These are phyloP conservation scores for Podarcis muralis DNA, from an alignment of 2,113 vertebrate species.

Conservation along the genomic window DNA sequence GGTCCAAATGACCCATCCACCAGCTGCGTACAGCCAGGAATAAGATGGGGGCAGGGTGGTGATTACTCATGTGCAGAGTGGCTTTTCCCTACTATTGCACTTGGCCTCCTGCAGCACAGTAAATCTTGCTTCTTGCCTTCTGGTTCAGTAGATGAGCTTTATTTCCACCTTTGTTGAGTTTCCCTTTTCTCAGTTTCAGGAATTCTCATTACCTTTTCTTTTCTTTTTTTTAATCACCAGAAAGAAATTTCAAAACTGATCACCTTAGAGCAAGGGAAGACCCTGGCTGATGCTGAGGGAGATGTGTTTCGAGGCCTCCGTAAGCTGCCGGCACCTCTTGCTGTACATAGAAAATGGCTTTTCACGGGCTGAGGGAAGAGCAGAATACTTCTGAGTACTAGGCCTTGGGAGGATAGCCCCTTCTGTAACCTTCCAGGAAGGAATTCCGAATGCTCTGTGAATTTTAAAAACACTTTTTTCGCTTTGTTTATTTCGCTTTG, in stretches of 20 bases:
- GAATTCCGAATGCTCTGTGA: conserved; percentile 20
- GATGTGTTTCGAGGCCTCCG: conserved; percentile 97
- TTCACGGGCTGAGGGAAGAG: conserved; percentile 50
- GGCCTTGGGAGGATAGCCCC: neutral
- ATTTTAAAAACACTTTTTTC: conserved; percentile 10
- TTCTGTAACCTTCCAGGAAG: conserved; percentile 6
- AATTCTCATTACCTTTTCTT: conserved; percentile 46
- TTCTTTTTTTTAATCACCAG: conserved; percentile 74
- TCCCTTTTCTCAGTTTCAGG: neutral
- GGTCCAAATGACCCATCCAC: neutral
- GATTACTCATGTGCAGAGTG: neutral
- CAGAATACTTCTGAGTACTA: conserved; percentile 10
- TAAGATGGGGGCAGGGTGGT: neutral
- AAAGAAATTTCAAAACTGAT: conserved; percentile 94
- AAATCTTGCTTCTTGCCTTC: neutral
- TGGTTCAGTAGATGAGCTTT: neutral
- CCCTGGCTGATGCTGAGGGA: conserved; percentile 95
- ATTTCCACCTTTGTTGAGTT: neutral
- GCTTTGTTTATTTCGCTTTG: neutral
- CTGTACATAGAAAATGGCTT: conserved; percentile 22
- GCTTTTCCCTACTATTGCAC: neutral
- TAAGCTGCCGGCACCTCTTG: conserved; percentile 77
- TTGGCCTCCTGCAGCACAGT: neutral
- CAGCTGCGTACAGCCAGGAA: neutral
- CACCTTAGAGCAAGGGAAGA: conserved; percentile 96